phyloP scores from a whole-genome alignment of 2,797 vertebrate species.

The Rachycentron canadum region DNA sequence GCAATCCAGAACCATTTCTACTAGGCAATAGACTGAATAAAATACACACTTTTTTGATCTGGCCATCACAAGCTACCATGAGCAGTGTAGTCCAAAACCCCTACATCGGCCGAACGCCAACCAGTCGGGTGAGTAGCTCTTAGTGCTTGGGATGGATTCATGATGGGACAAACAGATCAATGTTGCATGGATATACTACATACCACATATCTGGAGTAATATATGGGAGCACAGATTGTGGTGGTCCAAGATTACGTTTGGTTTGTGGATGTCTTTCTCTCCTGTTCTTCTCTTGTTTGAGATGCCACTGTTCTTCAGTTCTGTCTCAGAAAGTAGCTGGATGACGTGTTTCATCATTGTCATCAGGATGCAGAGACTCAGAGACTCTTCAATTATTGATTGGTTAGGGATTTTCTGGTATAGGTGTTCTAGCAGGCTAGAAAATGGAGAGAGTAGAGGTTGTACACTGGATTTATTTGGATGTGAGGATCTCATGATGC shows the following conservation, averaged over 20 bases:
- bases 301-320: not conserved
- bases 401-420: constrained; percentile 19
- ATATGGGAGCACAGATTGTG: not conserved
- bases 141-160: not conserved
- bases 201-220: not conserved
- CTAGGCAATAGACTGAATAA: not conserved
- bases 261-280: not conserved
- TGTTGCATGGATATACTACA: constrained; percentile 60
- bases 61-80: constrained; percentile 59
- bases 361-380: constrained; percentile 14
- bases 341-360: constrained; percentile 8
- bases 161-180: not conserved
- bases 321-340: constrained; percentile 1
- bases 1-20: constrained; percentile 11
- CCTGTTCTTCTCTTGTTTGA: not conserved
- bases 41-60: constrained; percentile 40
- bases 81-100: constrained; percentile 82
- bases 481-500: not conserved
- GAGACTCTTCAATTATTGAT: constrained; percentile 56
- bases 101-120: constrained; percentile 80
- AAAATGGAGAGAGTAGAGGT: constrained; percentile 3
- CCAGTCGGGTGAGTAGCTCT: constrained; percentile 86
- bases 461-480: constrained; percentile 4
- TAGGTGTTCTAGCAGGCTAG: not conserved
- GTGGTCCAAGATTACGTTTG: not conserved